These are phyloP conservation scores for Cancer borealis DNA, from an alignment of 2,888 invertebrate species.

Conservation along the genomic window DNA sequence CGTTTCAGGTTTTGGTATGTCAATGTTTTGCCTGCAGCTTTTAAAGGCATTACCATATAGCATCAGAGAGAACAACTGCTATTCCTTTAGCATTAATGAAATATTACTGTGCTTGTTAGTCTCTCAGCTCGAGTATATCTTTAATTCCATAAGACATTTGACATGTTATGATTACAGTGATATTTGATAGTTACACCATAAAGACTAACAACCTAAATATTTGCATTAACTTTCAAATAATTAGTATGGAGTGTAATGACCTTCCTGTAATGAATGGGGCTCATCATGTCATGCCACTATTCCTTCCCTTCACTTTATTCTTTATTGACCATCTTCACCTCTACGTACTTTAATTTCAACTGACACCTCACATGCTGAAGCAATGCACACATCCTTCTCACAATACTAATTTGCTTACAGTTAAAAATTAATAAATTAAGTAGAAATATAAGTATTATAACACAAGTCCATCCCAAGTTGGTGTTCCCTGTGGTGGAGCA, in stretches of 20 bases:
- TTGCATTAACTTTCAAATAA: background rate
- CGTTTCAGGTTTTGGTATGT: background rate
- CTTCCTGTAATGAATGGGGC: background rate
- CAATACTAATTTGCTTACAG: background rate
- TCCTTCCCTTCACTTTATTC: background rate
- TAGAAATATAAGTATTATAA: background rate
- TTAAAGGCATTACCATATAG: background rate
- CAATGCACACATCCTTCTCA: background rate
- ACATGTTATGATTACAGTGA: background rate
- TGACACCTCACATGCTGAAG: background rate
- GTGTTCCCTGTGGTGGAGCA: background rate
- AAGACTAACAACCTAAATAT: conserved; percentile 8
- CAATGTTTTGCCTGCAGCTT: background rate
- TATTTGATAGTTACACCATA: background rate
- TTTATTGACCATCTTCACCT: background rate
- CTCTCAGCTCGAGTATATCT: background rate
- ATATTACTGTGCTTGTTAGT: background rate
- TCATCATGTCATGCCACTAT: background rate
- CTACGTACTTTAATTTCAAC: background rate
- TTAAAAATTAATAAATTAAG: background rate
- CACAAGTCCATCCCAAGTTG: background rate
- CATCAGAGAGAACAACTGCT: background rate
- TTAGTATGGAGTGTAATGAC: background rate
- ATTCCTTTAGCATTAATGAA: background rate
- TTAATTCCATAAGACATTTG: background rate